phyloP scores from a whole-genome alignment of 2,113 vertebrate genomes.

The Mobula hypostoma region DNA sequence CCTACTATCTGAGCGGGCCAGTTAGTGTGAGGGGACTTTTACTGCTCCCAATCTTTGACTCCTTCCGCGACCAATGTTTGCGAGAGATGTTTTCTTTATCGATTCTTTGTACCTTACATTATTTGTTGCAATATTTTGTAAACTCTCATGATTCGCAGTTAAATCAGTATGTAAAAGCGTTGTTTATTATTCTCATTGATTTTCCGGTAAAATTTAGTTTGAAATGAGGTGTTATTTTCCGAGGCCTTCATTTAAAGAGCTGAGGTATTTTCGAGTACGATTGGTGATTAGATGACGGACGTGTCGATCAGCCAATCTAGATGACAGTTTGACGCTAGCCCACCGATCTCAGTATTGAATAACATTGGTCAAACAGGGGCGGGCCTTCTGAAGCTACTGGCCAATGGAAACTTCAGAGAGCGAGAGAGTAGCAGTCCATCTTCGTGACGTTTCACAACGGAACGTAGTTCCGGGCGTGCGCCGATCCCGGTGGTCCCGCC shows the following conservation, averaged over 20 bases:
- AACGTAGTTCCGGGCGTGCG: slow-evolving; percentile 42
- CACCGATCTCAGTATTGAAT: neutral
- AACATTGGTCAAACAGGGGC: neutral
- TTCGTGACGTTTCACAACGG: neutral
- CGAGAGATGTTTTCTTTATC: neutral
- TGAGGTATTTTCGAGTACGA: slow-evolving; percentile 41
- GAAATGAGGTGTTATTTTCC: neutral
- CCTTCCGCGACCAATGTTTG: neutral
- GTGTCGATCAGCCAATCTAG: slow-evolving; percentile 49
- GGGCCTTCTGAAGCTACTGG: fast-evolving
- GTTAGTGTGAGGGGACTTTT: neutral
- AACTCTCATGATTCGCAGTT: neutral
- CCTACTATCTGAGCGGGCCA: neutral
- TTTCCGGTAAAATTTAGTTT: neutral
- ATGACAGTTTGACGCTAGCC: neutral
- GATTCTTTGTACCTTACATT: neutral
- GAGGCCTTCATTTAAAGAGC: neutral
- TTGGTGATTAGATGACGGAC: slow-evolving; percentile 55
- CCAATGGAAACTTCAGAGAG: neutral
- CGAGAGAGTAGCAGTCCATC: neutral
- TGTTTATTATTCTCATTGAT: neutral
- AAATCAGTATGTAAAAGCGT: neutral
- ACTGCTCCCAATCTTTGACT: neutral
- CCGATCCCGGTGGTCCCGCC: slow-evolving; percentile 64
- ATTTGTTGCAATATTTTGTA: neutral